These are phyloP conservation scores for Petromus typicus DNA, from an alignment of 2,113 vertebrate genomes.

Conservation along the genomic window DNA sequence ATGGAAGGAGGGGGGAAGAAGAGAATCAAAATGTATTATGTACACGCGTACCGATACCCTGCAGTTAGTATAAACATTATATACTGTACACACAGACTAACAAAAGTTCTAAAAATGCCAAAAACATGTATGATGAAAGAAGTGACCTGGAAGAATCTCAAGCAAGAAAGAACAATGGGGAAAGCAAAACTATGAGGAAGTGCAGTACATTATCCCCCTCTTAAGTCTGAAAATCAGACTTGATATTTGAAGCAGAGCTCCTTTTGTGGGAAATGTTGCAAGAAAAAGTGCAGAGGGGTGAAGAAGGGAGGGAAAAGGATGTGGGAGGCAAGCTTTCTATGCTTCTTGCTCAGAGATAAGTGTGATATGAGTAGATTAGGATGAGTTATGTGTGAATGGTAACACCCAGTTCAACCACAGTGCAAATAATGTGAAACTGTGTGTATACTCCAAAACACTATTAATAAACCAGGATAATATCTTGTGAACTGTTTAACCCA, in stretches of 20 bases:
- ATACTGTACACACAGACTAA: background rate
- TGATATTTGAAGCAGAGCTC: background rate
- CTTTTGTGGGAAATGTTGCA: background rate
- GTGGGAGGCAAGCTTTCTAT: background rate
- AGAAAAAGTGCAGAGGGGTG: background rate
- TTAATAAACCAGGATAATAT: background rate
- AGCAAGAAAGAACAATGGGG: background rate
- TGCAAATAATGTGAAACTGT: background rate
- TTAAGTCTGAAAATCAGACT: background rate
- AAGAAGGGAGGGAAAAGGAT: background rate
- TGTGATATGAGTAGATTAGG: background rate
- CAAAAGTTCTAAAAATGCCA: background rate
- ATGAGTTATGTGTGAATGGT: no score
- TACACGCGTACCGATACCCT: background rate
- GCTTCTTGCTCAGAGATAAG: background rate
- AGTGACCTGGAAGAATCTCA: background rate
- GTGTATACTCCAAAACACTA: background rate
- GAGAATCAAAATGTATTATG: background rate
- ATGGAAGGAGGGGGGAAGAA: background rate
- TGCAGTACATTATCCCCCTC: background rate
- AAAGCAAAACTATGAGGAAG: slow-evolving; percentile 11
- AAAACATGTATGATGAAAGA: background rate
- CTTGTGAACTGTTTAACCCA: background rate
- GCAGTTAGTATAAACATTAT: background rate
- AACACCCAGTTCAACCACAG: background rate